Evolutionary conservation across 2,888 invertebrate species (phyloP).

Genomic region (Archaeoteleia sp.): DNA sequence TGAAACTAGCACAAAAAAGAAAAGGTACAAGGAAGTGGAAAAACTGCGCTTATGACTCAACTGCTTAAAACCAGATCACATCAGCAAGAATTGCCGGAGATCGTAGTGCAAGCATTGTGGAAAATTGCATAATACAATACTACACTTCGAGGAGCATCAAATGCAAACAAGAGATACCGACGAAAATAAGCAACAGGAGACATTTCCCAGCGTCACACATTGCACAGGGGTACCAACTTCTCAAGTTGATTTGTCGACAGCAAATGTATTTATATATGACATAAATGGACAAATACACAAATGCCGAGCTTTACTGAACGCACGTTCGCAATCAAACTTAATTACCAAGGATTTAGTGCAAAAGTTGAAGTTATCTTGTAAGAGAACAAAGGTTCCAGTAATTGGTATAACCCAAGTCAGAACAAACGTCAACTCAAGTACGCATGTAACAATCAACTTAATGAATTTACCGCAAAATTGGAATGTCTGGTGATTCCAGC

Average conservation of each 20-base stretch:
- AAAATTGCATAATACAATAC: too few relatives aligned
- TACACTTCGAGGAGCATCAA: too few relatives aligned
- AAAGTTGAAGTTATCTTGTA: slow-evolving; percentile 28
- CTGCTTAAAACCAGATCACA: background rate
- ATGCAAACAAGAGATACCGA: too few relatives aligned
- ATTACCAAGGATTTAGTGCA: slow-evolving; percentile 33
- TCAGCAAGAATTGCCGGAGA: too few relatives aligned
- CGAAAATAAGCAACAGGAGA: too few relatives aligned
- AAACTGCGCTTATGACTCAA: background rate
- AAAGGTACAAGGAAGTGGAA: background rate
- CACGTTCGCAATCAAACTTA: slow-evolving; percentile 49
- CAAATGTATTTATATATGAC: slow-evolving; percentile 43
- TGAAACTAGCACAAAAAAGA: slow-evolving; percentile 1
- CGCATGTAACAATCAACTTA: slow-evolving; percentile 23
- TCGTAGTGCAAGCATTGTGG: too few relatives aligned
- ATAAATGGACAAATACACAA: slow-evolving; percentile 17
- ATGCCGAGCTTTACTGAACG: slow-evolving; percentile 43
- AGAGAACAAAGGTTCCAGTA: slow-evolving; percentile 19
- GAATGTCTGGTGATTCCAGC: too few relatives aligned
- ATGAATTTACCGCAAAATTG: too few relatives aligned
- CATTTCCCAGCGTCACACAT: too few relatives aligned
- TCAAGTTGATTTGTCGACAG: slow-evolving; percentile 47
- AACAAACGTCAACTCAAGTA: slow-evolving; percentile 17
- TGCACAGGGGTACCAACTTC: background rate
- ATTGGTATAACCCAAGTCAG: slow-evolving; percentile 30